These are phyloP conservation scores for Apotomis turbidana DNA, from an alignment of 2,888 invertebrate species.

Conservation along the genomic window DNA sequence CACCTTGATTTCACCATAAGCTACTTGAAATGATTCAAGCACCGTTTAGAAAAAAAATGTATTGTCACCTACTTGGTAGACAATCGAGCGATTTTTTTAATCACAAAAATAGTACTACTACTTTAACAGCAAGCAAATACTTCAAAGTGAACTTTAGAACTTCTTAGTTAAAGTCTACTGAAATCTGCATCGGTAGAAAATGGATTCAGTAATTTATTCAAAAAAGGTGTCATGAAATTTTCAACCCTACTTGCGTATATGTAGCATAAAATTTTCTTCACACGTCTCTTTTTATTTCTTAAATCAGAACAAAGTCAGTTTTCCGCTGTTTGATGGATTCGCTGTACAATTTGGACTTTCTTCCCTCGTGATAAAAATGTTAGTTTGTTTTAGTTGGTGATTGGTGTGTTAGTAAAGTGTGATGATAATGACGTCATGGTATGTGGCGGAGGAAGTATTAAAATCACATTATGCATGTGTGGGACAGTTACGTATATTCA, in stretches of 20 bases:
- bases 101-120: slow-evolving; percentile 8
- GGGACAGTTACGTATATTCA: slow-evolving; percentile 74
- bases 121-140: not conserved
- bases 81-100: slow-evolving; percentile 72
- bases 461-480: slow-evolving; percentile 77
- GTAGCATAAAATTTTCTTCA: slow-evolving; percentile 26
- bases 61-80: slow-evolving; percentile 79
- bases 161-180: not conserved
- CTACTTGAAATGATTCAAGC: slow-evolving; percentile 74
- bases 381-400: slow-evolving; percentile 9
- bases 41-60: slow-evolving; percentile 63
- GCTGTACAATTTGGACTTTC: slow-evolving; percentile 49
- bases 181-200: not conserved
- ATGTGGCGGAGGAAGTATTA: slow-evolving; percentile 69
- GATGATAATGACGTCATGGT: slow-evolving; percentile 79
- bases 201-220: slow-evolving; percentile 21
- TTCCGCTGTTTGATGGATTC: not conserved
- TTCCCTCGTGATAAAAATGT: slow-evolving; percentile 35
- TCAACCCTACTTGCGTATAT: slow-evolving; percentile 6
- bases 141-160: not conserved
- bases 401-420: slow-evolving; percentile 44
- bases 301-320: slow-evolving; percentile 1
- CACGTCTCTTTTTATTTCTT: slow-evolving; percentile 28
- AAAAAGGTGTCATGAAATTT: slow-evolving; percentile 22
- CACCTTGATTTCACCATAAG: slow-evolving; percentile 72